Evolutionary conservation across 2,797 vertebrate genomes (phyloP).

Genomic region (Dendrocincla fuliginosa): DNA sequence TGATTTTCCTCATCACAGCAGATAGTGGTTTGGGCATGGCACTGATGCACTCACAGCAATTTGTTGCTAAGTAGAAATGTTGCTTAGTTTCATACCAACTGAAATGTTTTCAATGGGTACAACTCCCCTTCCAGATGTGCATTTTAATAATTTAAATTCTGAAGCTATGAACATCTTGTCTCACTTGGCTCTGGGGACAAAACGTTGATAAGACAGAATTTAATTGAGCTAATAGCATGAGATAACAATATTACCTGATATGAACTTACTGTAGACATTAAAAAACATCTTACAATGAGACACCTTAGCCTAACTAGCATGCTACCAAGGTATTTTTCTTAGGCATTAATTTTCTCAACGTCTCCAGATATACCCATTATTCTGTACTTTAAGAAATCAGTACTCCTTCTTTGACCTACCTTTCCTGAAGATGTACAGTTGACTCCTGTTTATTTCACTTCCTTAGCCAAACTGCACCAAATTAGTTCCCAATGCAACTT

Average conservation of each 20-base stretch:
- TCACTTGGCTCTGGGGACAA: not conserved
- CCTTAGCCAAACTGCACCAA: rapidly evolving
- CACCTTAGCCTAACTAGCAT: not conserved
- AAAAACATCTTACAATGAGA: not conserved
- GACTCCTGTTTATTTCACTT: not conserved
- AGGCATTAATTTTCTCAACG: not conserved
- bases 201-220: not conserved
- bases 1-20: not conserved
- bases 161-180: not conserved
- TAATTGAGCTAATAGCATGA: not conserved
- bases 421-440: not conserved
- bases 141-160: not conserved
- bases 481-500: not conserved
- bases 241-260: rapidly evolving
- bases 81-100: not conserved
- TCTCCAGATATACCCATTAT: not conserved
- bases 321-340: not conserved
- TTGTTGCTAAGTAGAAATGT: not conserved
- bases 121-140: not conserved
- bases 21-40: not conserved
- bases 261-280: not conserved
- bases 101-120: not conserved
- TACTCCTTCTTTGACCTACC: not conserved
- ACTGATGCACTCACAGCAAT: not conserved
- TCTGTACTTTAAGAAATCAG: not conserved